A percentile compares a stretch with the other conserved stretches of the same genome.
Conservation (phyloP, 2,888 invertebrate genomes). For the Acleris sparsana region DNA sequence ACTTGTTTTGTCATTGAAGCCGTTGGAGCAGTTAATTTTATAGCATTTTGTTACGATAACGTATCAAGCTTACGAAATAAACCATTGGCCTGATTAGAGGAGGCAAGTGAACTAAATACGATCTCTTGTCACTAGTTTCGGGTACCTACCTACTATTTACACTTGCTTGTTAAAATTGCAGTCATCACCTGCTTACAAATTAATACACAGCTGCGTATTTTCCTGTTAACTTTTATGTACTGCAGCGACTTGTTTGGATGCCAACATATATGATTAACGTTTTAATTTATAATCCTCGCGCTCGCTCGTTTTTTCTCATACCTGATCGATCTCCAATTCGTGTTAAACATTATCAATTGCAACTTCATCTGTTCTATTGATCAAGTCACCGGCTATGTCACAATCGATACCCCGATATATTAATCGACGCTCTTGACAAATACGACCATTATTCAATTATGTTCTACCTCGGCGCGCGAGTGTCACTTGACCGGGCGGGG, state of each 20-base stretch:
- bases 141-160: conserved; percentile 1
- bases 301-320: too few species aligned
- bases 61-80: conserved; percentile 52
- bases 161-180: background rate
- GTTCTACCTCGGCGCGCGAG: conserved; percentile 52
- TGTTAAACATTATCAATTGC: conserved; percentile 1
- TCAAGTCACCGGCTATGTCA: conserved; percentile 13
- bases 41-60: conserved; percentile 46
- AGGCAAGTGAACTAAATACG: conserved; percentile 44
- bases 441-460: conserved; percentile 72
- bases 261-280: too few species aligned
- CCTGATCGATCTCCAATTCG: background rate
- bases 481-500: conserved; percentile 71
- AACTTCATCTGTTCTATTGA: conserved; percentile 2
- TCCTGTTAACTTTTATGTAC: too few species aligned
- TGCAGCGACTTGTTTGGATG: too few species aligned
- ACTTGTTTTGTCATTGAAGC: conserved; percentile 23
- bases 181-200: background rate
- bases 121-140: conserved; percentile 19
- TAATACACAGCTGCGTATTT: too few species aligned
- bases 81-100: conserved; percentile 58
- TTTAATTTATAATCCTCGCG: too few species aligned
- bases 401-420: conserved; percentile 37
- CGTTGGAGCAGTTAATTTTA: conserved; percentile 23
- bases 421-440: conserved; percentile 58